These are phyloP conservation scores for Scytalopus superciliaris DNA, from an alignment of 2,113 vertebrate genomes.

Conservation along the genomic window DNA sequence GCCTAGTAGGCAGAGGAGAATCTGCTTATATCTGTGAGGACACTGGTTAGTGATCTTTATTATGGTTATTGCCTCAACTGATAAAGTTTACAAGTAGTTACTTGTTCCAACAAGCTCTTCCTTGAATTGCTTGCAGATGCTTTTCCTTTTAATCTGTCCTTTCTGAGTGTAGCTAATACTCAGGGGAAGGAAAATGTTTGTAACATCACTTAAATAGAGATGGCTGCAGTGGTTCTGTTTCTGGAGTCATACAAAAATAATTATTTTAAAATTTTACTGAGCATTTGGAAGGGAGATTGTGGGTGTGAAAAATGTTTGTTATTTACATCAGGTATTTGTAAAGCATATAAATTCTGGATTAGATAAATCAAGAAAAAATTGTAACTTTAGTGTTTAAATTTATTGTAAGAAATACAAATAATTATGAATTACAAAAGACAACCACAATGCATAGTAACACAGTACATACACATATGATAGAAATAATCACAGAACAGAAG, in stretches of 20 bases:
- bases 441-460: constrained; percentile 50
- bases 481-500: constrained; percentile 52
- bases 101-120: not conserved
- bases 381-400: constrained; percentile 49
- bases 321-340: not conserved
- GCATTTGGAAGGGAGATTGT: not conserved
- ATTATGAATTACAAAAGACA: constrained; percentile 65
- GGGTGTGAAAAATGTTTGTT: not conserved
- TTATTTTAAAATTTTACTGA: not conserved
- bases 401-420: constrained; percentile 66
- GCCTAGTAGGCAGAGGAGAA: not conserved
- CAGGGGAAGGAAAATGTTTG: not conserved
- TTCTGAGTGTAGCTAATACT: not conserved
- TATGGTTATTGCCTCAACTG: not conserved
- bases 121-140: not conserved
- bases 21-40: not conserved
- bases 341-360: not conserved
- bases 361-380: constrained; percentile 46
- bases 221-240: not conserved
- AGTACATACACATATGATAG: constrained; percentile 44
- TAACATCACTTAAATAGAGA: not conserved
- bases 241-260: not conserved
- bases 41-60: not conserved
- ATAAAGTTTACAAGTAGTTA: not conserved
- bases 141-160: not conserved